Percentiles rank a stretch among this genome's conserved stretches.
These are phyloP conservation scores for Biston betularia DNA, from an alignment of 2,888 invertebrate species.

Conservation along the genomic window DNA sequence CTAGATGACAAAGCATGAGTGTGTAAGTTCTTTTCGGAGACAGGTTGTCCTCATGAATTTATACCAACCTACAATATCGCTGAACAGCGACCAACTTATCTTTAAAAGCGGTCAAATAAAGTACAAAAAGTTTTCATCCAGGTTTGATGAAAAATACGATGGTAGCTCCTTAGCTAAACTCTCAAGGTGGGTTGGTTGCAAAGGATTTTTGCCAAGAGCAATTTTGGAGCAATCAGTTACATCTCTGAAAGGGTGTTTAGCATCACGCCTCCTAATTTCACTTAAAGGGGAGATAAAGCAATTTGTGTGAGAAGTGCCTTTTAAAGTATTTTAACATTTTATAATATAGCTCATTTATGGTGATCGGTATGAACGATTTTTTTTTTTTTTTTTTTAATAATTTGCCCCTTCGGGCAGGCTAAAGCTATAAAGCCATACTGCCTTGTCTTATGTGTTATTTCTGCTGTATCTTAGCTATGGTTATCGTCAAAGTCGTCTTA, in stretches of 20 bases:
- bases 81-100: neutral
- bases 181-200: neutral
- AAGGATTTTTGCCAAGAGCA: conserved; percentile 21
- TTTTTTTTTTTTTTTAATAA: too few relatives aligned
- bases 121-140: neutral
- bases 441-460: too few relatives aligned
- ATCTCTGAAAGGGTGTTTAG: conserved; percentile 21
- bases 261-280: conserved; percentile 16
- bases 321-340: conserved; percentile 5
- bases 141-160: neutral
- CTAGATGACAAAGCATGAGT: neutral
- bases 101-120: neutral
- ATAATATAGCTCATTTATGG: neutral
- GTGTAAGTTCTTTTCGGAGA: neutral
- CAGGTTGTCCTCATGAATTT: conserved; percentile 10
- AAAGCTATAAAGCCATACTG: too few relatives aligned
- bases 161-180: neutral
- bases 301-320: conserved; percentile 10
- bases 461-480: too few relatives aligned
- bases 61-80: neutral
- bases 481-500: too few relatives aligned
- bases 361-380: too few relatives aligned
- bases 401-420: too few relatives aligned
- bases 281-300: conserved; percentile 15
- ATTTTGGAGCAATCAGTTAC: conserved; percentile 25